Percentiles rank a stretch among this genome's conserved stretches.
These are phyloP conservation scores for Synanthedon formicaeformis DNA, from an alignment of 2,888 invertebrate species.

Conservation along the genomic window DNA sequence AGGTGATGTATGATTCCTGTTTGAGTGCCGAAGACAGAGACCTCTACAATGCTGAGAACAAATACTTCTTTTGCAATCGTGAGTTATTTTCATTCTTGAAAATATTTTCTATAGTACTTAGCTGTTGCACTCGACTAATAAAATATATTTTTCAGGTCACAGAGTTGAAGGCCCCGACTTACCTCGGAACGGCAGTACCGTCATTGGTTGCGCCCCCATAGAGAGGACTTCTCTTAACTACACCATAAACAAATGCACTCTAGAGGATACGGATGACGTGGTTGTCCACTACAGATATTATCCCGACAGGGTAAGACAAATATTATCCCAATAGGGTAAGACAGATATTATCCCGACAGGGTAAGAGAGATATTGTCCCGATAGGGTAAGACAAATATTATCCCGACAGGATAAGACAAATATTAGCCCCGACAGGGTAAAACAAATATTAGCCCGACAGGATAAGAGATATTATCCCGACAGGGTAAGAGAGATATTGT, in stretches of 20 bases:
- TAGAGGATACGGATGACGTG: slow-evolving; percentile 54
- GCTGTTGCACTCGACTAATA: no score
- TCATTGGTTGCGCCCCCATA: slow-evolving; percentile 48
- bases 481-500: slow-evolving; percentile 24
- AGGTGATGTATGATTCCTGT: slow-evolving; percentile 56
- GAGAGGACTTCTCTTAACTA: slow-evolving; percentile 55
- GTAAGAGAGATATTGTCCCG: no score
- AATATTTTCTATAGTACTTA: not conserved
- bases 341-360: no score
- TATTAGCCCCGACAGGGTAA: no score
- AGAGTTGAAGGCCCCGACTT: slow-evolving; percentile 51
- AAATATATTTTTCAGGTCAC: slow-evolving; percentile 29
- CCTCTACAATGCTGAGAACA: slow-evolving; percentile 45
- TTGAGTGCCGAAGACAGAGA: slow-evolving; percentile 57
- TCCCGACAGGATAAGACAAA: slow-evolving; percentile 42
- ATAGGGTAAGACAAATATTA: slow-evolving; percentile 34
- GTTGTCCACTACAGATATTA: slow-evolving; percentile 60
- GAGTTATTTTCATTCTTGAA: slow-evolving; percentile 15
- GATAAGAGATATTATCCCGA: slow-evolving; percentile 47
- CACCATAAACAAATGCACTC: slow-evolving; percentile 39
- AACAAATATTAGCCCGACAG: no score
- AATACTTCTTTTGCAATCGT: slow-evolving; percentile 62
- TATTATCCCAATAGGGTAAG: no score
- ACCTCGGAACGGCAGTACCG: slow-evolving; percentile 42
- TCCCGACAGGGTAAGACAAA: slow-evolving; percentile 42